Base-by-base conservation (phyloP, 2,888 invertebrate genomes). In the Oscheius sp. region DNA sequence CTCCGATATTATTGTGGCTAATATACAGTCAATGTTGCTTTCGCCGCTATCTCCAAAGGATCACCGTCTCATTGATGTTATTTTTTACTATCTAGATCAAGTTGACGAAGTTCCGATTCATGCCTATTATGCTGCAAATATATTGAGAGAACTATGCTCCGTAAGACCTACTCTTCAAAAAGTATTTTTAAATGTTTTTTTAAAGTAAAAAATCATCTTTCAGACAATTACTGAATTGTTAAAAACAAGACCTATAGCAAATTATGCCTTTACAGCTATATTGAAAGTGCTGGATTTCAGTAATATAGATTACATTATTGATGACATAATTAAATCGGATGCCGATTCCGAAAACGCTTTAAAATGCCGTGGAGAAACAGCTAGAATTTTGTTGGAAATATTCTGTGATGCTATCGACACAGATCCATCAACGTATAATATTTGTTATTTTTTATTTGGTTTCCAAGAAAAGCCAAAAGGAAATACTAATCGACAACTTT, bases 11-110 rank as follows among this genome's bases (percentile, higher is more conserved):
- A 72, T 87, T 25, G 73, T 87, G 35, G 70, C 81, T 25, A 76
- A 84, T 1, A 73, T 87, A 25, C 83, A 82, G 27, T 77, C 84
- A 23, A 61, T 87, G 9, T 73, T 86, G 18, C 76, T 86, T 66
- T 75, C 81, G 1, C 80, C 81, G 5, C 59, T 86, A 27, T 76
- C 78, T 46, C 53, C 75, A 55, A 71, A 74, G 2, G 55, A 71
- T 9, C 76, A 77, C 18, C 78, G 77, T 56, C 52, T 77, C 29
- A 55, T 83, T n/a, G 78, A 78, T 59, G 69, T 80, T 27, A 46
- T 77, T 25, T 77, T 80, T 61, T 76, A 77, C n/a, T 83, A 83
- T 45, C 53, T 83, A 1, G 74, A 76, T 46, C 78, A 81, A 80
- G 78, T 80, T 13, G 23, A 66, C 21, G 66, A 66, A 49, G 18